Evolutionary conservation across 1,140 invertebrate genomes (phyloP).

Genomic region (Ceratina calcarata): DNA sequence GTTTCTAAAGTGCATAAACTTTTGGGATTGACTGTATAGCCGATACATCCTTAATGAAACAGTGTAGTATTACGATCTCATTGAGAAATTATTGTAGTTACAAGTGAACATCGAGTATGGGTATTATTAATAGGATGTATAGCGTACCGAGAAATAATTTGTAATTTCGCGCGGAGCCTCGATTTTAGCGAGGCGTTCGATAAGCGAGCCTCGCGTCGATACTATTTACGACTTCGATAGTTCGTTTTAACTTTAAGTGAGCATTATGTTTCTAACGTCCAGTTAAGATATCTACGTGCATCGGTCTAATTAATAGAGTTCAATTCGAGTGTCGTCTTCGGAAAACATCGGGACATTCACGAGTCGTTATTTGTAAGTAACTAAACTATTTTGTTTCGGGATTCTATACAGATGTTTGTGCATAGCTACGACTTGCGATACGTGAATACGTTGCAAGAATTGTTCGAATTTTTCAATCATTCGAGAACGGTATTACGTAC

Average conservation of each 20-base stretch:
- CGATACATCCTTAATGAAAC: no score
- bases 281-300: slow-evolving; percentile 12
- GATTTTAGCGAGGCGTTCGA: not conserved
- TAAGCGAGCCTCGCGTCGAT: slow-evolving; percentile 6
- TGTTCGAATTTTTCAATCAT: slow-evolving; percentile 17
- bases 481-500: slow-evolving; percentile 20
- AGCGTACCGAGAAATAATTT: slow-evolving; percentile 29
- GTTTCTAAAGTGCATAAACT: no score
- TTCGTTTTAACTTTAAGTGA: slow-evolving; percentile 25
- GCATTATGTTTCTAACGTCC: slow-evolving; percentile 42
- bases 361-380: slow-evolving; percentile 35
- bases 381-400: slow-evolving; percentile 14
- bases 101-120: slow-evolving; percentile 57
- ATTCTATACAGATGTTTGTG: not conserved
- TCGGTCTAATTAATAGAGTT: slow-evolving; percentile 39
- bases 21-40: no score
- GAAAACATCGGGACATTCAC: slow-evolving; percentile 2
- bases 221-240: slow-evolving; percentile 26
- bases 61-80: slow-evolving; percentile 73
- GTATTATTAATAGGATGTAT: slow-evolving; percentile 62
- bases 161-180: slow-evolving; percentile 4
- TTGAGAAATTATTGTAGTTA: slow-evolving; percentile 68
- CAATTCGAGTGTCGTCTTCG: slow-evolving; percentile 35
- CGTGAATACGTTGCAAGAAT: slow-evolving; percentile 4
- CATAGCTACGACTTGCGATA: not conserved